Conservation (phyloP, 2,113 vertebrate genomes). For the Pseudorhombus dupliciocellatus region DNA sequence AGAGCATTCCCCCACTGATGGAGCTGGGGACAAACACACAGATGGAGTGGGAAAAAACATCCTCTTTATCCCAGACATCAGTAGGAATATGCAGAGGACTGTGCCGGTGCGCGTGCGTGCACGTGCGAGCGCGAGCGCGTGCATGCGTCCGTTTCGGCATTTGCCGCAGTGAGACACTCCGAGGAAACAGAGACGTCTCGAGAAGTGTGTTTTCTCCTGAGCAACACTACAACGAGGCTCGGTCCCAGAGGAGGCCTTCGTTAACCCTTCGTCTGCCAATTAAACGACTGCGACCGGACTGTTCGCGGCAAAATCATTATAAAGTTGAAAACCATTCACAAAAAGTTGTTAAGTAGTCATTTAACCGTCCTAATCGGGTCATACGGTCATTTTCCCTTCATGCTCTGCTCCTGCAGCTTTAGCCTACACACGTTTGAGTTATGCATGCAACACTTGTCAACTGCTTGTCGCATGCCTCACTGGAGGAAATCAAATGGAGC, state of each 20-base stretch:
- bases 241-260: slow-evolving; percentile 62
- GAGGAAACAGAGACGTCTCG: slow-evolving; percentile 48
- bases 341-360: too few species aligned
- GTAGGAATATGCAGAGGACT: slow-evolving; percentile 79
- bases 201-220: slow-evolving; percentile 45
- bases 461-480: slow-evolving; percentile 9
- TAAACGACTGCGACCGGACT: slow-evolving; percentile 67
- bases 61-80: slow-evolving; percentile 83
- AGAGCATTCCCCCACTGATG: slow-evolving; percentile 71
- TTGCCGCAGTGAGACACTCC: slow-evolving; percentile 51
- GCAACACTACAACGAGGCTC: slow-evolving; percentile 41
- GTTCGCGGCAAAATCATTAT: too few species aligned
- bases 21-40: slow-evolving; percentile 79
- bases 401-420: too few species aligned
- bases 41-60: slow-evolving; percentile 74
- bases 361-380: too few species aligned
- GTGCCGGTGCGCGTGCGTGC: background rate
- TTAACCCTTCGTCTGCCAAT: slow-evolving; percentile 76
- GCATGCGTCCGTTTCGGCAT: slow-evolving; percentile 12
- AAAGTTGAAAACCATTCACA: too few species aligned
- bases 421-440: background rate
- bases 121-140: background rate
- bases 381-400: too few species aligned
- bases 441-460: background rate
- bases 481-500: slow-evolving; percentile 29